phyloP scores from a whole-genome alignment of 2,113 vertebrate genomes.

The Arizona elegans region DNA sequence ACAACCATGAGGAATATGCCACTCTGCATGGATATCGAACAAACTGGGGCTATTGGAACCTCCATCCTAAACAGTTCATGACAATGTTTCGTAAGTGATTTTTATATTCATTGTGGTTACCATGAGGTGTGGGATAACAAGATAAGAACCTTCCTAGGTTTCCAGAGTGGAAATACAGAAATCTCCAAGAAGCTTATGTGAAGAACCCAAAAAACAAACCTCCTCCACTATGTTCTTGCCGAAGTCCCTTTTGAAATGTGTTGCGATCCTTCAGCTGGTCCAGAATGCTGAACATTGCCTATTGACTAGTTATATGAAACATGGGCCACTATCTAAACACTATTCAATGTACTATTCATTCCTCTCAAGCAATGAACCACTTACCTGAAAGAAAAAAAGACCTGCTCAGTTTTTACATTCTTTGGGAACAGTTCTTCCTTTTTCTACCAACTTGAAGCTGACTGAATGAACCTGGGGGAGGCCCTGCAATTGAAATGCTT shows the following conservation, averaged over 20 bases:
- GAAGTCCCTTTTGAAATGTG: not conserved
- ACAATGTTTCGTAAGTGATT: slow-evolving; percentile 95
- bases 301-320: not conserved
- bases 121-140: not conserved
- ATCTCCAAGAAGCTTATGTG: not conserved
- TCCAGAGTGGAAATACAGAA: not conserved
- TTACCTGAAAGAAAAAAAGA: not conserved
- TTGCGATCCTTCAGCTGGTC: not conserved
- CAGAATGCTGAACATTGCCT: not conserved
- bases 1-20: slow-evolving; percentile 96
- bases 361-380: not conserved
- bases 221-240: not conserved
- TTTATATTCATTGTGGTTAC: not conserved
- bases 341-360: not conserved
- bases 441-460: not conserved
- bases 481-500: not conserved
- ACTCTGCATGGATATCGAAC: slow-evolving; percentile 89
- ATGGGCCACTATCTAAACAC: not conserved
- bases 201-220: not conserved
- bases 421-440: not conserved
- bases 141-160: not conserved
- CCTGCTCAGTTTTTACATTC: not conserved
- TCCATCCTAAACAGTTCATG: slow-evolving; percentile 93
- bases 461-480: not conserved
- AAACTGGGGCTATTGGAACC: slow-evolving; percentile 99